Conservation (phyloP, 2,888 invertebrate species). For the Rotaria magnacalcarata region DNA sequence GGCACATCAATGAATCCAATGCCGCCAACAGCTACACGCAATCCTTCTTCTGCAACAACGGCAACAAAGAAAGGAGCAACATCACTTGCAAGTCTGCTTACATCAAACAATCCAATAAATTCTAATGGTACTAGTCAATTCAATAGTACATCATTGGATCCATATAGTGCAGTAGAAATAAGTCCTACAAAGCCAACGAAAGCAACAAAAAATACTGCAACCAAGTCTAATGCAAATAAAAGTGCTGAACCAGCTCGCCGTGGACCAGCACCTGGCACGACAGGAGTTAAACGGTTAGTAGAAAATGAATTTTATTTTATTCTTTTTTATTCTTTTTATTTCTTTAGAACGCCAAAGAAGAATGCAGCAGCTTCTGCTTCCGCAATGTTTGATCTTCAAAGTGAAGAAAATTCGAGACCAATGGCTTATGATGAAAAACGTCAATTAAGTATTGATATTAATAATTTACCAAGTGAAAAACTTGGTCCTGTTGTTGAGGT, state of each 20-base stretch:
- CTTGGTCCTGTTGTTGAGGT: slow-evolving; percentile 80
- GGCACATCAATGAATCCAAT: not conserved
- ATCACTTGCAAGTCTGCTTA: slow-evolving; percentile 4
- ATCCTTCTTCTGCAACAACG: not conserved
- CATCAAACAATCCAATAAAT: not conserved
- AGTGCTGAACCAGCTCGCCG: not conserved
- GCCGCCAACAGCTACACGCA: slow-evolving; percentile 30
- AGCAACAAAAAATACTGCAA: not conserved
- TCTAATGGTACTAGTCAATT: not conserved
- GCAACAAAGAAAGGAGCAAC: not conserved
- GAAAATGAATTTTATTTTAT: not conserved
- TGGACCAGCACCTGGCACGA: not conserved
- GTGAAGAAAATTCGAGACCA: slow-evolving; percentile 75
- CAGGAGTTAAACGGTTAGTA: not conserved
- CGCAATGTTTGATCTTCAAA: not conserved
- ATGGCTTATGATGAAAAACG: slow-evolving; percentile 99
- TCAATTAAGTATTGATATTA: slow-evolving; percentile 94
- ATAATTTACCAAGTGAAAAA: slow-evolving; percentile 95
- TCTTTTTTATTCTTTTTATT: not conserved
- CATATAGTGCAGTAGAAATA: not conserved
- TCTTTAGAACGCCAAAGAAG: not conserved
- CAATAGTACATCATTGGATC: not conserved
- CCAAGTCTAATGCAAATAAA: not conserved
- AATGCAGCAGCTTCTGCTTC: not conserved
- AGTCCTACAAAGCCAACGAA: not conserved